phyloP scores from a whole-genome alignment of 2,797 vertebrate genomes.

The Bovichtus variegatus region DNA sequence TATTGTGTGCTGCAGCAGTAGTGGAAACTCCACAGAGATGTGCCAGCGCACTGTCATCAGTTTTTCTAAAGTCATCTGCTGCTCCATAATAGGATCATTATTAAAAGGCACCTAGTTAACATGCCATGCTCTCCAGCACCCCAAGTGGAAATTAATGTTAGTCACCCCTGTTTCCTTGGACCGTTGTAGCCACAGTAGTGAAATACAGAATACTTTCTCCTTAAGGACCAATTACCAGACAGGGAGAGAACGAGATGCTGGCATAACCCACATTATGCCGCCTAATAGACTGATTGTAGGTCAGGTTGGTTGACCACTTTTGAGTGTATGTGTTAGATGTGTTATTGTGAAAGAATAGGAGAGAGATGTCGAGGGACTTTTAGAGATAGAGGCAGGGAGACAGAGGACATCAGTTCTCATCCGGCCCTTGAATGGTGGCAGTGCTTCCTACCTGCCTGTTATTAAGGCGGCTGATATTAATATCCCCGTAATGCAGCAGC shows the following conservation, averaged over 20 bases:
- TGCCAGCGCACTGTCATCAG: constrained; percentile 70
- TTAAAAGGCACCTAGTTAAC: constrained; percentile 83
- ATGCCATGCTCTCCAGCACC: constrained; percentile 73
- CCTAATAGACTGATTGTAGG: constrained; percentile 77
- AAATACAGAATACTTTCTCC: constrained; percentile 65
- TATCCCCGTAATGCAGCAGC: constrained; percentile 65
- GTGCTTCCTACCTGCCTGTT: constrained; percentile 59
- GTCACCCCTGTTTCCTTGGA: constrained; percentile 66
- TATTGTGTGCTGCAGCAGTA: constrained; percentile 47
- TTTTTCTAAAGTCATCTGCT: constrained; percentile 78
- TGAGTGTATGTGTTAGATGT: constrained; percentile 45
- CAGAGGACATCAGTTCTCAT: constrained; percentile 63
- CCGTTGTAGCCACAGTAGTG: constrained; percentile 60
- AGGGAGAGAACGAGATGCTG: constrained; percentile 66
- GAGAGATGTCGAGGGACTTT: background rate
- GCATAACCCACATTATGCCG: constrained; percentile 68
- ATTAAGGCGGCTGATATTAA: constrained; percentile 57
- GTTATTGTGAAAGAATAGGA: constrained; percentile 39
- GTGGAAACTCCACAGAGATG: constrained; percentile 72
- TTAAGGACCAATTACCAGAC: constrained; percentile 75
- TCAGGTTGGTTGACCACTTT: constrained; percentile 64
- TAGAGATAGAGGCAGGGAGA: constrained; percentile 11
- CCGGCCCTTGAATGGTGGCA: constrained; percentile 50
- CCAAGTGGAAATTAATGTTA: constrained; percentile 78
- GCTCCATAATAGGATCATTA: constrained; percentile 81